These are phyloP conservation scores for Drosophila navojoa DNA, from an alignment of 1,140 invertebrate genomes.

Conservation along the genomic window DNA sequence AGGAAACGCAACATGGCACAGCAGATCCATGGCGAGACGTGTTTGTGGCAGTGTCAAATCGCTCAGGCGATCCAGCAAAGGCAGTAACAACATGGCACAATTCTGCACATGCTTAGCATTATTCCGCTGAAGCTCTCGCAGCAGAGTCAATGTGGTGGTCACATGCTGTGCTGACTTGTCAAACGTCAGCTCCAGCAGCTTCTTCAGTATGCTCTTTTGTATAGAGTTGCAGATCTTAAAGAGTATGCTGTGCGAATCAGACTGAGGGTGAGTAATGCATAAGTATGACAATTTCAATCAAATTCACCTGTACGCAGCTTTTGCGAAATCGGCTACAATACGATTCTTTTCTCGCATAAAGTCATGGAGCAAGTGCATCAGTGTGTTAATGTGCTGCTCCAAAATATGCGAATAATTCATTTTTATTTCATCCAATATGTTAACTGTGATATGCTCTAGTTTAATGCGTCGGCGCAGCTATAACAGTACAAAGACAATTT, in stretches of 20 bases:
- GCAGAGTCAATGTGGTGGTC: constrained; percentile 66
- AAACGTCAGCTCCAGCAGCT: constrained; percentile 74
- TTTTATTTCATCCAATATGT: constrained; percentile 79
- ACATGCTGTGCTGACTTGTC: constrained; percentile 70
- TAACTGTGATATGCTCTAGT: constrained; percentile 78
- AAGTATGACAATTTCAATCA: accelerated
- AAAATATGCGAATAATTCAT: constrained; percentile 79
- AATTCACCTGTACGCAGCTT: constrained; percentile 59
- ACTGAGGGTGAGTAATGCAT: not conserved
- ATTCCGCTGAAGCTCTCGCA: constrained; percentile 67
- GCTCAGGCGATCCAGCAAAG: constrained; percentile 86
- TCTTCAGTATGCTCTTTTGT: constrained; percentile 73
- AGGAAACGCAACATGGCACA: constrained; percentile 85
- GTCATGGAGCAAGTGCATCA: constrained; percentile 82
- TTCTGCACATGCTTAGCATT: constrained; percentile 74
- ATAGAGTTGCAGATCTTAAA: constrained; percentile 72
- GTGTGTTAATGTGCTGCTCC: constrained; percentile 76
- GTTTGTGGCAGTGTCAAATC: constrained; percentile 86
- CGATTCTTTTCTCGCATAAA: constrained; percentile 77
- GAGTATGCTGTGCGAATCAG: constrained; percentile 49
- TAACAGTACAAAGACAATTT: not conserved
- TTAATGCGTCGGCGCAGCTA: constrained; percentile 81
- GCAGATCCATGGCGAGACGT: constrained; percentile 84
- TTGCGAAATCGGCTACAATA: constrained; percentile 70
- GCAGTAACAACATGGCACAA: constrained; percentile 74